Conservation (phyloP, 2,888 invertebrate species). For the Dasypogon diadema region DNA sequence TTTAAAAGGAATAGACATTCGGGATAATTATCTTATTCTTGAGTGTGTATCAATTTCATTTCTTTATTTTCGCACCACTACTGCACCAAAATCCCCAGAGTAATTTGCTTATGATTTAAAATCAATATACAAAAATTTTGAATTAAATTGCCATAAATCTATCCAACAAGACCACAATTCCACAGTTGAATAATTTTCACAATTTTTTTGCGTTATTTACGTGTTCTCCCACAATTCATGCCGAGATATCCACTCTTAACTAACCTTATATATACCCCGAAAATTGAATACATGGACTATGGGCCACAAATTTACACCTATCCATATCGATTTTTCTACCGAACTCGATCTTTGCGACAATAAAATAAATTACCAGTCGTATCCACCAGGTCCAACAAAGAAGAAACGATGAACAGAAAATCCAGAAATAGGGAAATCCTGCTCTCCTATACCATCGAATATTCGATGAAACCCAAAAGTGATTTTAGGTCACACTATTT, state of each 20-base stretch:
- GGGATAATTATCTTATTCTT: too few species aligned
- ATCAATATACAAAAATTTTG: too few species aligned
- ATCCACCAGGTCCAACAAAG: neutral
- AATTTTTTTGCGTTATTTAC: neutral
- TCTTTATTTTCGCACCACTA: neutral
- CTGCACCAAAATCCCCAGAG: neutral
- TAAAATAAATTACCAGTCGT: slow-evolving; percentile 45
- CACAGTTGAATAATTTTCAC: neutral
- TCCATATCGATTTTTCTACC: slow-evolving; percentile 26
- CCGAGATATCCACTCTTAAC: neutral
- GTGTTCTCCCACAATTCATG: neutral
- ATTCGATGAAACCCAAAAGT: slow-evolving; percentile 48
- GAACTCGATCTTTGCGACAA: slow-evolving; percentile 39
- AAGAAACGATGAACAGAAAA: too few species aligned
- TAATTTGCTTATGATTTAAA: too few species aligned
- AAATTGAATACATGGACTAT: slow-evolving; percentile 30
- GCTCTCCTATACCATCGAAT: slow-evolving; percentile 18
- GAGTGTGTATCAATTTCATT: too few species aligned
- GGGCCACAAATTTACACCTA: slow-evolving; percentile 39
- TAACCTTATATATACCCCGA: neutral
- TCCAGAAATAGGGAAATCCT: slow-evolving; percentile 9
- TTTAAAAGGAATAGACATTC: too few species aligned
- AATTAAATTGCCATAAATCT: slow-evolving; percentile 1
- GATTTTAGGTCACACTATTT: slow-evolving; percentile 49
- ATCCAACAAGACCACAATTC: slow-evolving; percentile 4